These are phyloP conservation scores for Pachymerium ferrugineum DNA, from an alignment of 2,888 invertebrate species.

Conservation along the genomic window DNA sequence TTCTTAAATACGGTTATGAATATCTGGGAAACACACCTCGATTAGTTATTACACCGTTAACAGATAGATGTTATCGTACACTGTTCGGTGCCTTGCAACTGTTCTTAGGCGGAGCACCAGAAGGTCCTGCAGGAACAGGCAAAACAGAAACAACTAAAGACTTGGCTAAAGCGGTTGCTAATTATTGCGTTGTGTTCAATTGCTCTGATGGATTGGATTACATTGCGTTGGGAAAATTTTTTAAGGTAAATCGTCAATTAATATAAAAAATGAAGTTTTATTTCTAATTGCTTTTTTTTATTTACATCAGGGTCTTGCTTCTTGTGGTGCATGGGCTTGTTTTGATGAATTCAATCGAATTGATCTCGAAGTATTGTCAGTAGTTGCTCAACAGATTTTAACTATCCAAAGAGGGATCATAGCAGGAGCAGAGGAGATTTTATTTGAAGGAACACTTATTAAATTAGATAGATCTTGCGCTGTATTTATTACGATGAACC, in stretches of 20 bases:
- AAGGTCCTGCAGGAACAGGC: conserved; percentile 52
- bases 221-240: conserved; percentile 51
- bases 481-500: conserved; percentile 54
- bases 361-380: conserved; percentile 83
- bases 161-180: conserved; percentile 52
- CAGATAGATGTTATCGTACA: conserved; percentile 52
- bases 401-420: conserved; percentile 83
- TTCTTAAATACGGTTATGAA: conserved; percentile 51
- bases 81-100: conserved; percentile 50
- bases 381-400: conserved; percentile 88
- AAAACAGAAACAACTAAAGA: conserved; percentile 48
- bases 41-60: conserved; percentile 52
- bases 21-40: conserved; percentile 51
- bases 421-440: conserved; percentile 50
- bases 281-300: background rate
- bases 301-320: conserved; percentile 45
- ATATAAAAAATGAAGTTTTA: background rate
- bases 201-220: conserved; percentile 53
- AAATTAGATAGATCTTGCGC: conserved; percentile 53
- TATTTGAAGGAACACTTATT: conserved; percentile 50
- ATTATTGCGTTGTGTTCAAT: conserved; percentile 53
- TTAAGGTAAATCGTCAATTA: conserved; percentile 45
- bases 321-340: conserved; percentile 74
- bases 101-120: conserved; percentile 51
- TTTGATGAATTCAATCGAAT: conserved; percentile 80